Percentiles rank a stretch among this genome's conserved stretches.
Conservation (phyloP, 1,140 invertebrate genomes). For the Zaprionus africanus region DNA sequence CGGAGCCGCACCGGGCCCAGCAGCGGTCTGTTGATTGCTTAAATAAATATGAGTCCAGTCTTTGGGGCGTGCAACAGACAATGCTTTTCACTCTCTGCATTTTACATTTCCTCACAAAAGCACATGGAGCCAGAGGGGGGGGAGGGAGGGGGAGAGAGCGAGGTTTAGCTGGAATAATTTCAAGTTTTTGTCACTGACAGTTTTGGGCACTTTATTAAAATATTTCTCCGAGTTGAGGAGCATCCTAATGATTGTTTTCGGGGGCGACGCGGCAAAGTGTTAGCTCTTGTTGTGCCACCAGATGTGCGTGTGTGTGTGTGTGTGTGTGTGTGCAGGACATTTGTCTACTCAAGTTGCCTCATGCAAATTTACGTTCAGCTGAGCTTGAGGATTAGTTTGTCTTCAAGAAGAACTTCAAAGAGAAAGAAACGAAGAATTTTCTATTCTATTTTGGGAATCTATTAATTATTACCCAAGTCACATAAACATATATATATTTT, state of each 20-base stretch:
- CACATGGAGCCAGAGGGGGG: background rate
- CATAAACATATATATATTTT: too few relatives aligned
- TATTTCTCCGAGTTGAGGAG: conserved; percentile 61
- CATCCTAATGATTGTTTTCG: conserved; percentile 65
- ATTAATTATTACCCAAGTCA: too few relatives aligned
- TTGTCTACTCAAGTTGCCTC: background rate
- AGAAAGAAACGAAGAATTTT: background rate
- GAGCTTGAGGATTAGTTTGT: background rate
- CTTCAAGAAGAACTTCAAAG: background rate
- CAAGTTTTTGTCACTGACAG: conserved; percentile 73
- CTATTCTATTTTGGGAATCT: background rate
- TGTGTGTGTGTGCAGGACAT: background rate
- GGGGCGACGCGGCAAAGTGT: conserved; percentile 3
- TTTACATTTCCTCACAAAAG: conserved; percentile 49
- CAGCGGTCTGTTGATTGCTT: conserved; percentile 78
- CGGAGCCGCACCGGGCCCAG: conserved; percentile 43
- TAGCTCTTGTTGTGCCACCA: conserved; percentile 2
- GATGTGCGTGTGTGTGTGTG: background rate
- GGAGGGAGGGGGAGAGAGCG: background rate
- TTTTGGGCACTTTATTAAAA: conserved; percentile 81
- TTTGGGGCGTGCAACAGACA: conserved; percentile 70
- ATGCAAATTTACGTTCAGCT: conserved; percentile 2
- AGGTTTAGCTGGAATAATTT: conserved; percentile 50
- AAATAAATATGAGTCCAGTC: conserved; percentile 78
- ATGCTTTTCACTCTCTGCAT: conserved; percentile 70